Evolutionary conservation across 2,113 vertebrate species (phyloP), one percentile per base, ranked within the genome.

Genomic region (Aptenodytes patagonicus): DNA sequence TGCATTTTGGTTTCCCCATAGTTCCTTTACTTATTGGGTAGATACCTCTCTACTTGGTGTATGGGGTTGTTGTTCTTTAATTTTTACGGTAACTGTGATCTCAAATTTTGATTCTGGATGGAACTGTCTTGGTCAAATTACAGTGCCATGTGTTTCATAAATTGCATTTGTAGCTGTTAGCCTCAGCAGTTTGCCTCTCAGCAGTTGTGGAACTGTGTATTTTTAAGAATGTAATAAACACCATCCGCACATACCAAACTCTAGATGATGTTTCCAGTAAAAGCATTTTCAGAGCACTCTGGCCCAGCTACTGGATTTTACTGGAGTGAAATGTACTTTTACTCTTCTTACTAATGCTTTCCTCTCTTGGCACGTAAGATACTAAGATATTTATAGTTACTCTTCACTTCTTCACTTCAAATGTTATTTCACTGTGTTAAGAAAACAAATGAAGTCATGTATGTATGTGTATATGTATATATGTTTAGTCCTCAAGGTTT

Each of bases 191-290:
- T 89, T 93, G 72, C 40, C 26, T 90, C 65, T 78, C 79, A 71
- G 55, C 76, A 70, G 55, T 69, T 2, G 4, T 57, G 65, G 57
- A 90, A 62, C 10, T 79, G 34, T 28, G 5, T 81, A 44, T 92
- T 97, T 96, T 93, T 58, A 95, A 95, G 80, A 93, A 94, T 69
- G 57, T 47, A 91, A 87, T 94, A 89, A 89, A 95, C 57, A 84
- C 34, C 31, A 79, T 32, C 76, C 52, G 1, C 83, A 89, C 8
- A 55, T 26, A 76, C 57, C 40, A 82, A 94, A 92, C 20, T 89
- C 36, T 29, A 72, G 60, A 89, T 83, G 80, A 71, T 66, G 34
- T 87, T 97, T 96, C 91, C 93, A 91, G 96, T 95, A 96, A 95
- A 97, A 84, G 77, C 72, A 90, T 89, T 97, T 93, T 82, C 80